Base-by-base conservation (phyloP, 2,113 vertebrate genomes). In the Pampusana beccarii region DNA sequence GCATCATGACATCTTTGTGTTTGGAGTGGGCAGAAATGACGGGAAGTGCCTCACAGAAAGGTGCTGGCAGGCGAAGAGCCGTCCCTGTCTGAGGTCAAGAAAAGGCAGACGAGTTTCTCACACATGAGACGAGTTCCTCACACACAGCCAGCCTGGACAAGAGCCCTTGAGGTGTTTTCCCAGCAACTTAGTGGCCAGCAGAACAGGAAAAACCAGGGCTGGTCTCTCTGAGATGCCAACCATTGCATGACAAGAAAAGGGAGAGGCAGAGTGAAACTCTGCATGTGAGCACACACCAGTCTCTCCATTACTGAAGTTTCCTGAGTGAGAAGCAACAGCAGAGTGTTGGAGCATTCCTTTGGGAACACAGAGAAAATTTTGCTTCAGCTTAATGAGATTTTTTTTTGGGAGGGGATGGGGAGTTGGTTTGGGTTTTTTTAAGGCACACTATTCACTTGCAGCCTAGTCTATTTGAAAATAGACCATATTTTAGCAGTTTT, bases 161-260 rank as follows among this genome's bases (percentile, higher is more conserved):
- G 44, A 86, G 60, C 42, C 46, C 84, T 74, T 42, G 51, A 90
- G 53, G 65, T 86, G 33, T 85, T 93, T 94, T 84, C 92, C 33
- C 84, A 91, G 72, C 40, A 86, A 23, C 50, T 16, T 13, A 50
- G 67, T 50, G 86, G 72, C 67, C 60, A 91, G 77, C 69, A 87
- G 91, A 95, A 92, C 95, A 66, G 72, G 86, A 92, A 93, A 95
- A 93, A 89, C 65, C 73, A 53, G 91, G 61, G 38, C 53, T 72
- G 57, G 61, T 67, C 2, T 8, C n/a, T 29, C 17, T 21, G 57
- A 87, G 42, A 60, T 4, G 1, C 25, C 6, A 4, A 51, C 33
- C 9, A 18, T 70, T 81, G 44, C 34, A 10, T 0, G 29, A 44
- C 2, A 51, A 38, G 1, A 71, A 34, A 67, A 81, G 86, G 51